Percentiles rank a stretch among this genome's conserved stretches.
Conservation (phyloP, 2,888 invertebrate genomes). For the Helleia helle region DNA sequence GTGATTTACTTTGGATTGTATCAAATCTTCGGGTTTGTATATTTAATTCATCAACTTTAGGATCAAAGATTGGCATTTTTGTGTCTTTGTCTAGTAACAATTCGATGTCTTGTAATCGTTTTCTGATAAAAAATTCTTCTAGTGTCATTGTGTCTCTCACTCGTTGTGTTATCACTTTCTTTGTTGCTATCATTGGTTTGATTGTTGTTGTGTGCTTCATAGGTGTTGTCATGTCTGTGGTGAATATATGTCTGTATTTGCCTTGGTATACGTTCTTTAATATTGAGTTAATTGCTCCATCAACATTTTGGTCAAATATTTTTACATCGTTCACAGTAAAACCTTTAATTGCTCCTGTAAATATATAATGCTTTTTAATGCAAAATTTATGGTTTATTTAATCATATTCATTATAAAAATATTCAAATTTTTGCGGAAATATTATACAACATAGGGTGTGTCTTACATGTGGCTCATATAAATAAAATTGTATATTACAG, state of each 20-base stretch:
- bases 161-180: no score
- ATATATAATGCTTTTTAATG: not conserved
- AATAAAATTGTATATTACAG: no score
- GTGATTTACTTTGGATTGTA: conserved; percentile 10
- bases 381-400: no score
- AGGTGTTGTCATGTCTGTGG: not conserved
- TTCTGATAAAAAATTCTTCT: conserved; percentile 16
- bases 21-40: conserved; percentile 27
- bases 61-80: conserved; percentile 22
- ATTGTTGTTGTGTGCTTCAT: not conserved
- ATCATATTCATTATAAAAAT: no score
- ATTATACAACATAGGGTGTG: no score
- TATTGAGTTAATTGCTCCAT: conserved; percentile 16
- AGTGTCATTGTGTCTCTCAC: conserved; percentile 11
- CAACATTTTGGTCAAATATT: conserved; percentile 16
- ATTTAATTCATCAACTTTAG: conserved; percentile 21
- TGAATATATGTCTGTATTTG: conserved; percentile 10
- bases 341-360: conserved; percentile 5
- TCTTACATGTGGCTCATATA: no score
- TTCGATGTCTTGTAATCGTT: conserved; percentile 16
- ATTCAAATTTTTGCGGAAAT: no score
- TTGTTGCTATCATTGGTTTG: no score
- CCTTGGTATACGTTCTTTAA: conserved; percentile 14
- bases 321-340: no score
- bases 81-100: conserved; percentile 18